These are phyloP conservation scores for Dryadula phaetusa DNA, from an alignment of 2,888 invertebrate species.

Conservation along the genomic window DNA sequence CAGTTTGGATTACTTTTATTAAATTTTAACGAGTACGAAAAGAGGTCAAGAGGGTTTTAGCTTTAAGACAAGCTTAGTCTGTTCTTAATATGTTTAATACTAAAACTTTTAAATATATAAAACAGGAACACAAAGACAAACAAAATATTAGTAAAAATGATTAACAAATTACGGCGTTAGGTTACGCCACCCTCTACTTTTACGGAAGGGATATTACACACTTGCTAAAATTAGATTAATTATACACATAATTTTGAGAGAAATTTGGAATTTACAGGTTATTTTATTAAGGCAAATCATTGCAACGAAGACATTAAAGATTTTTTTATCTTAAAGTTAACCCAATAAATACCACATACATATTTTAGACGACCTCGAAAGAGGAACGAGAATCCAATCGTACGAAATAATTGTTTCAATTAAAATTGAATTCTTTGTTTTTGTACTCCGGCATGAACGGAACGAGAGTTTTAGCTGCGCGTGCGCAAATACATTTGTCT, in stretches of 20 bases:
- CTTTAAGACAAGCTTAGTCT: not conserved
- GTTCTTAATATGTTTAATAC: not conserved
- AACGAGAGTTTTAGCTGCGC: constrained; percentile 46
- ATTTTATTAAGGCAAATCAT: not conserved
- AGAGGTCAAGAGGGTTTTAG: not conserved
- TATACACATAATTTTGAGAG: no score
- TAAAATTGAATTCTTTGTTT: constrained; percentile 59
- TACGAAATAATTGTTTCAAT: constrained; percentile 47
- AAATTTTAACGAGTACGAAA: constrained; percentile 2
- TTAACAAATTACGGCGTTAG: not conserved
- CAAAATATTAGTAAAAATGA: no score
- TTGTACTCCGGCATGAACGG: constrained; percentile 55
- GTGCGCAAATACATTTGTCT: constrained; percentile 29
- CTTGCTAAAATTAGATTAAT: no score
- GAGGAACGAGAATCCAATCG: constrained; percentile 15
- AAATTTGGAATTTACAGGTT: not conserved
- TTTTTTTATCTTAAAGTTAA: not conserved
- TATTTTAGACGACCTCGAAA: constrained; percentile 13
- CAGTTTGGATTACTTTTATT: constrained; percentile 3
- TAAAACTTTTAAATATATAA: not conserved
- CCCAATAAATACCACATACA: constrained; percentile 11
- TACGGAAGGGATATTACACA: no score
- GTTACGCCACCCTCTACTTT: no score
- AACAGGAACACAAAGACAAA: no score
- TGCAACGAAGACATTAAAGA: not conserved